Percentiles rank a stretch among this genome's conserved stretches.
Evolutionary conservation across 2,113 vertebrate species (phyloP).

Genomic region (Heloderma charlesbogerti): DNA sequence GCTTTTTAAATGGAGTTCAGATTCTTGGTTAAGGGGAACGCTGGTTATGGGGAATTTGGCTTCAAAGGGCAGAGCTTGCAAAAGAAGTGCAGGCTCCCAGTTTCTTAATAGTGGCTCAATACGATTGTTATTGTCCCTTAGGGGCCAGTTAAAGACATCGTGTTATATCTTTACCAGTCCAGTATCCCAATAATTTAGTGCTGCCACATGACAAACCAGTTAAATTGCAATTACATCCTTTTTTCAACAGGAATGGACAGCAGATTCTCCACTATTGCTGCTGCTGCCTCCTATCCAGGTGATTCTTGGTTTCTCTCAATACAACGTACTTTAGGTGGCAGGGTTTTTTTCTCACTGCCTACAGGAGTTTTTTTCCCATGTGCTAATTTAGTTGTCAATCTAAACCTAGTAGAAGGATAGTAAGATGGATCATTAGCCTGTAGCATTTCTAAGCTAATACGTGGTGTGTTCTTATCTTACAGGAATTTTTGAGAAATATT

Average conservation of each 20-base stretch:
- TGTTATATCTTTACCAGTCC: not conserved
- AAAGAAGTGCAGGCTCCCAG: not conserved
- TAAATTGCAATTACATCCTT: conserved; percentile 48
- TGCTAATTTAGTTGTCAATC: conserved; percentile 79
- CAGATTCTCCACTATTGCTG: conserved; percentile 46
- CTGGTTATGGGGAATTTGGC: not conserved
- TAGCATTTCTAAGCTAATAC: conserved; percentile 65
- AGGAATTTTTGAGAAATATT: conserved; percentile 66
- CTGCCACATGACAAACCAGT: conserved; percentile 43
- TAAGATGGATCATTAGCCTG: conserved; percentile 74
- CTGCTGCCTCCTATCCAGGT: conserved; percentile 59
- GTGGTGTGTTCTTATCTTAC: conserved; percentile 66
- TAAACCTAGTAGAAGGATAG: conserved; percentile 72
- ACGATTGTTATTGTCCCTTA: too few relatives aligned
- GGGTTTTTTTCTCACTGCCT: conserved; percentile 66
- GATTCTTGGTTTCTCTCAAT: conserved; percentile 51
- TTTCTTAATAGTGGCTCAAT: not conserved
- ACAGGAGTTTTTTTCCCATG: conserved; percentile 70
- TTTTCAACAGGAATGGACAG: conserved; percentile 28
- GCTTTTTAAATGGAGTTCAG: not conserved
- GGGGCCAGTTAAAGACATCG: too few relatives aligned
- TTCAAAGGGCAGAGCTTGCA: not conserved
- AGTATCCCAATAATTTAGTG: conserved; percentile 28
- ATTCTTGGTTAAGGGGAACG: not conserved
- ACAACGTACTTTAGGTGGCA: conserved; percentile 71